phyloP scores from a whole-genome alignment of 2,888 invertebrate genomes.

The Halictus ligatus region DNA sequence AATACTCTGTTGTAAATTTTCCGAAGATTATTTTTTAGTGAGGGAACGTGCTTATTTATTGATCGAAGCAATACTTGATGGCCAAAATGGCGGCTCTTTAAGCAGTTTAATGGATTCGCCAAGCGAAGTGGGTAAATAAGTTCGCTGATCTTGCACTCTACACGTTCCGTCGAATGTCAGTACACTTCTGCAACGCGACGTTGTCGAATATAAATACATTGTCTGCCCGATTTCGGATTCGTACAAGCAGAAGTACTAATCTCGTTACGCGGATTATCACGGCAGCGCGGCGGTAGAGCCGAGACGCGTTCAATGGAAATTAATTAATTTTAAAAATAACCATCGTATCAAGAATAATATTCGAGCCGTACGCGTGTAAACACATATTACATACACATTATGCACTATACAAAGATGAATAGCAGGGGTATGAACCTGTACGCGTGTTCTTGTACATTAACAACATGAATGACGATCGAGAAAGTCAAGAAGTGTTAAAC shows the following conservation, averaged over 20 bases:
- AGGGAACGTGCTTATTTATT: conserved; percentile 3
- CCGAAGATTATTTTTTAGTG: not conserved
- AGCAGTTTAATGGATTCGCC: conserved; percentile 18
- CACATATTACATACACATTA: conserved; percentile 15
- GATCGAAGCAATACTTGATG: conserved; percentile 3
- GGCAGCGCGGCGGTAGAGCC: not conserved
- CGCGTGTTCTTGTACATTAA: conserved; percentile 2
- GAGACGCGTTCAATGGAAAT: conserved; percentile 7
- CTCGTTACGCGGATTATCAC: not conserved
- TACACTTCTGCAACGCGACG: conserved; percentile 4
- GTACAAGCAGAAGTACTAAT: not conserved
- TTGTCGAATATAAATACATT: not conserved
- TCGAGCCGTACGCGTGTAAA: conserved; percentile 29
- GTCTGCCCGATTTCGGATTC: conserved; percentile 6
- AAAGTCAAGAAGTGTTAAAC: not conserved
- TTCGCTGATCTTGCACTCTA: not conserved
- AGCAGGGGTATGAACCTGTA: not conserved
- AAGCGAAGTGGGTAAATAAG: not conserved
- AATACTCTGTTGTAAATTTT: not conserved
- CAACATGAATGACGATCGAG: not conserved
- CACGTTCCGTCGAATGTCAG: not conserved
- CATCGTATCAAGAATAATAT: conserved; percentile 21
- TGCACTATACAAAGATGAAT: conserved; percentile 13
- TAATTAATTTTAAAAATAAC: not conserved
- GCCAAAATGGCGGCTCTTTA: conserved; percentile 24